These are phyloP conservation scores for Andricus curvator DNA, from an alignment of 2,888 invertebrate genomes.

Conservation along the genomic window DNA sequence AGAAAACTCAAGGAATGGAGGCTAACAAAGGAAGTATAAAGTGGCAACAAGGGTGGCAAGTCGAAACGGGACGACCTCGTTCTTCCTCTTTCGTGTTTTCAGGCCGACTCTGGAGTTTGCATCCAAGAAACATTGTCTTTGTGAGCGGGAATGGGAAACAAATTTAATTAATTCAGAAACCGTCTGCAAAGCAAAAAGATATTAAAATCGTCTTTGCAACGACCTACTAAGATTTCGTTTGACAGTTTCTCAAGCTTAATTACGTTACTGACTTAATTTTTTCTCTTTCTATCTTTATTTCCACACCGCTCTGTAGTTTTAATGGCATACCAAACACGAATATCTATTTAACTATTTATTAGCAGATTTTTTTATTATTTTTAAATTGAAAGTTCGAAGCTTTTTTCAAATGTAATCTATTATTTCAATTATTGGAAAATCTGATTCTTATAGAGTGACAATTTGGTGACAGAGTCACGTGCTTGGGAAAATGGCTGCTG, in stretches of 20 bases:
- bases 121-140: constrained; percentile 8
- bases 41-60: background rate
- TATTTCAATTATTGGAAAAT: background rate
- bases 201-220: background rate
- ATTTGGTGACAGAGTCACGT: background rate
- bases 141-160: background rate
- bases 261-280: background rate
- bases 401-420: background rate
- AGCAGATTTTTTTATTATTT: too few species aligned
- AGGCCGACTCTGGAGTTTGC: background rate
- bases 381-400: too few species aligned
- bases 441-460: background rate
- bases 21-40: background rate
- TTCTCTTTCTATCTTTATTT: too few species aligned
- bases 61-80: background rate
- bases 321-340: too few species aligned
- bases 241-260: background rate
- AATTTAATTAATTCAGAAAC: constrained; percentile 2
- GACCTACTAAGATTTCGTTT: background rate
- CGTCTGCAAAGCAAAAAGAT: background rate
- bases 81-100: background rate
- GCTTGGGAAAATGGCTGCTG: background rate
- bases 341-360: too few species aligned
- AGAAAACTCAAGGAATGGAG: background rate
- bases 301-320: too few species aligned